Evolutionary conservation across 1,140 invertebrate species (phyloP).

Genomic region (Platorchestia sp.): DNA sequence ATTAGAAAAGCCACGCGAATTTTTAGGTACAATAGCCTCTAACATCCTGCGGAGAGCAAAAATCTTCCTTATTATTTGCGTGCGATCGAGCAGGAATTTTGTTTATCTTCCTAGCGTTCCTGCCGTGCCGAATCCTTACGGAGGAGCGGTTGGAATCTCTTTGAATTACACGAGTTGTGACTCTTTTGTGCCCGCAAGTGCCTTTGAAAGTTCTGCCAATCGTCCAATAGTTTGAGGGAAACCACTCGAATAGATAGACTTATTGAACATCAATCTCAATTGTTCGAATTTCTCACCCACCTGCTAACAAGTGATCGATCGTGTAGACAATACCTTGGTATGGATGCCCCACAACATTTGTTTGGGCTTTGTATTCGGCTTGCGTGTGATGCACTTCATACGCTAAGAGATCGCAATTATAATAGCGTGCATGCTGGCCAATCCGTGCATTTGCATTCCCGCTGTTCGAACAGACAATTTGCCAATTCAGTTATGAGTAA

Average conservation of each 20-base stretch:
- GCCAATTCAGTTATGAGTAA: neutral
- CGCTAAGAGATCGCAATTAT: neutral
- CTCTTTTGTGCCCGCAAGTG: neutral
- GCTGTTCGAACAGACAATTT: neutral
- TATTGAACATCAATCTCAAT: conserved; percentile 19
- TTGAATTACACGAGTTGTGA: conserved; percentile 18
- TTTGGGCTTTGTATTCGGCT: neutral
- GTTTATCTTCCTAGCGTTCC: conserved; percentile 27
- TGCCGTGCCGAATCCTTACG: conserved; percentile 30
- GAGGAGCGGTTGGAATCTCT: neutral
- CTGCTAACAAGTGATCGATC: conserved; percentile 44
- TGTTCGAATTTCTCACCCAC: conserved; percentile 43
- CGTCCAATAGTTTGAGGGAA: conserved; percentile 25
- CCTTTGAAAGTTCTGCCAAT: conserved; percentile 6
- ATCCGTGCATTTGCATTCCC: neutral
- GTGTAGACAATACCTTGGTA: conserved; percentile 1
- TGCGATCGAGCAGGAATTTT: neutral
- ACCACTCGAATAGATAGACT: conserved; percentile 45
- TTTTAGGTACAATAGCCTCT: neutral
- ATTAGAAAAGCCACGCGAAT: neutral
- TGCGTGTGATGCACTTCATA: neutral
- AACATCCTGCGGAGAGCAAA: neutral
- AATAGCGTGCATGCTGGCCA: neutral
- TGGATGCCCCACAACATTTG: neutral
- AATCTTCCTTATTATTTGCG: neutral